Conservation (phyloP, 2,888 invertebrate species). For the Drosophila aldrichi region DNA sequence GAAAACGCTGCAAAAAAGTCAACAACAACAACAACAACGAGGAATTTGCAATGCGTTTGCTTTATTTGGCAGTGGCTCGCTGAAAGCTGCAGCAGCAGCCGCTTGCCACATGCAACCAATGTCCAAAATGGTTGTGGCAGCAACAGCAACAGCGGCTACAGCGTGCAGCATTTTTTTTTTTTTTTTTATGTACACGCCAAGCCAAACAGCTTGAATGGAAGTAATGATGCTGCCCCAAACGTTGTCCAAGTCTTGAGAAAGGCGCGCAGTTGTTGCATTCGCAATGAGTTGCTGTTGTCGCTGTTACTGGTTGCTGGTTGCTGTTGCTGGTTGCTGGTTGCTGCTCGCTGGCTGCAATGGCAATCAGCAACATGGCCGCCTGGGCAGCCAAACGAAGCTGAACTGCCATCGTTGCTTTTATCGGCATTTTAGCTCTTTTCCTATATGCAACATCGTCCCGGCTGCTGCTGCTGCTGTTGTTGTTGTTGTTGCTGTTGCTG, state of each 20-base stretch:
- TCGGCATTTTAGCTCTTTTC: constrained; percentile 68
- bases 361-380: constrained; percentile 77
- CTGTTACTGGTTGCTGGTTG: constrained; percentile 35
- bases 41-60: constrained; percentile 82
- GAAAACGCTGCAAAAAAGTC: constrained; percentile 64
- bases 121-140: constrained; percentile 71
- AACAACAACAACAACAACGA: constrained; percentile 50
- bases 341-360: constrained; percentile 52
- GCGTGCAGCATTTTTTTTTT: constrained; percentile 39
- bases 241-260: constrained; percentile 76
- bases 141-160: constrained; percentile 21
- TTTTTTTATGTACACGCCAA: constrained; percentile 78
- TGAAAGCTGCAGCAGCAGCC: constrained; percentile 52
- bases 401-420: constrained; percentile 76
- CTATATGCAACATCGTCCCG: constrained; percentile 42
- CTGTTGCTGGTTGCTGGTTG: constrained; percentile 28
- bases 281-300: constrained; percentile 70
- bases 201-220: constrained; percentile 81
- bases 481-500: constrained; percentile 22
- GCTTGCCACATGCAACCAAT: constrained; percentile 65
- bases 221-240: constrained; percentile 77
- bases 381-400: constrained; percentile 82
- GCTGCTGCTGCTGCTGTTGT: constrained; percentile 6
- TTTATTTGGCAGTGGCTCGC: constrained; percentile 76
- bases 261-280: constrained; percentile 76